Conservation (phyloP, 1,140 invertebrate species). For the Euwallacea similis region DNA sequence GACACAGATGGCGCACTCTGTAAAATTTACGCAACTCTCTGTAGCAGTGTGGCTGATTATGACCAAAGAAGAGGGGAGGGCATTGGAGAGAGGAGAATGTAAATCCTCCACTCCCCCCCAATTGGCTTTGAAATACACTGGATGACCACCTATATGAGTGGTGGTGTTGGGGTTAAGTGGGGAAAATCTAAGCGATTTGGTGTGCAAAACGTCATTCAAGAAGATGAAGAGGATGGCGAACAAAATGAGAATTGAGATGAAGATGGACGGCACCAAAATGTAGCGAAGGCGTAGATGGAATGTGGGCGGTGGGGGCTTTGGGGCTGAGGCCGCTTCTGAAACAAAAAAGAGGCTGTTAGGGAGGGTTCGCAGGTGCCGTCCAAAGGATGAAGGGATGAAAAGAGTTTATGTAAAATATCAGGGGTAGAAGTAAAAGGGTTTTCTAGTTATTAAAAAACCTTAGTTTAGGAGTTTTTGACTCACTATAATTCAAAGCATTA, state of each 20-base stretch:
- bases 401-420: not conserved
- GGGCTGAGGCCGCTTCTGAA: not conserved
- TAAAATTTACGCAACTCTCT: constrained; percentile 45
- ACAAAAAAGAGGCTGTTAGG: constrained; percentile 13
- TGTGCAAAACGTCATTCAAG: not conserved
- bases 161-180: constrained; percentile 11
- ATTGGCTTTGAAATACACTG: constrained; percentile 18
- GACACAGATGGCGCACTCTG: constrained; percentile 53
- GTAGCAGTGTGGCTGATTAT: constrained; percentile 56
- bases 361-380: not conserved
- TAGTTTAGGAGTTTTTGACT: too few species aligned
- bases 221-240: not conserved
- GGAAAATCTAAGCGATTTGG: not conserved
- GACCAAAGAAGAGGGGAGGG: constrained; percentile 44
- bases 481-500: too few species aligned
- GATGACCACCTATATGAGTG: constrained; percentile 8
- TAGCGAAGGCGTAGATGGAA: not conserved
- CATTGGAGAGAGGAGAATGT: not conserved
- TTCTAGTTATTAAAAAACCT: too few species aligned
- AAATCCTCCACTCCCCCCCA: constrained; percentile 23
- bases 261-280: not conserved
- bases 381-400: not conserved
- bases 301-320: not conserved
- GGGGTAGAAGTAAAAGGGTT: too few species aligned
- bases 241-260: constrained; percentile 5